These are phyloP conservation scores for Tupiocoris notatus DNA, from an alignment of 2,888 invertebrate genomes.

Conservation along the genomic window DNA sequence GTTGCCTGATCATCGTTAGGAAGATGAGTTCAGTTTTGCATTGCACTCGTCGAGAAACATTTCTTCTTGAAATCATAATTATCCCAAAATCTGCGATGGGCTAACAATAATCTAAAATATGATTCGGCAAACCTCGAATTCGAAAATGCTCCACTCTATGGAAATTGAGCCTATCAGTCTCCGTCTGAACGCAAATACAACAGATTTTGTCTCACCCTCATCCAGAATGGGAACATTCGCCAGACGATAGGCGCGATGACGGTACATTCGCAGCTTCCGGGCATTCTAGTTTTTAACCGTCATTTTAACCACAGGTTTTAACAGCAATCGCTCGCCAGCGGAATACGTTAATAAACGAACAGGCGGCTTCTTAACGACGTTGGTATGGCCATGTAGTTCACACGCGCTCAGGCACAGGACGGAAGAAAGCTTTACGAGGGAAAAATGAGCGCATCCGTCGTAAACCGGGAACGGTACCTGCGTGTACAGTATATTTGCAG, in stretches of 20 bases:
- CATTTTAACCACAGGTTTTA: too few relatives aligned
- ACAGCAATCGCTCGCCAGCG: neutral
- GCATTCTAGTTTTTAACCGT: too few relatives aligned
- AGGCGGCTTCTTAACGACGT: neutral
- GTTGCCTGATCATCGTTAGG: too few relatives aligned
- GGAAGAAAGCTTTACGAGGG: neutral
- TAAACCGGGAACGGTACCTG: neutral
- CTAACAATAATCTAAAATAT: too few relatives aligned
- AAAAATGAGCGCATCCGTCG: neutral
- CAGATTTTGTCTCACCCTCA: neutral
- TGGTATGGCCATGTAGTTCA: neutral
- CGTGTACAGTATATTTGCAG: neutral
- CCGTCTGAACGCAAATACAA: neutral
- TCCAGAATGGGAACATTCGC: neutral
- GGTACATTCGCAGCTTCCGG: neutral
- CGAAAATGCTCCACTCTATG: too few relatives aligned
- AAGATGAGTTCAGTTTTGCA: too few relatives aligned
- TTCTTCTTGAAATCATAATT: too few relatives aligned
- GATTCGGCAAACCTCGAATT: too few relatives aligned
- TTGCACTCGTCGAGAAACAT: too few relatives aligned
- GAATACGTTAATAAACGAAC: neutral
- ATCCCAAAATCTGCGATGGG: too few relatives aligned
- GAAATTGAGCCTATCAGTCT: too few relatives aligned
- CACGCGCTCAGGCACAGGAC: neutral
- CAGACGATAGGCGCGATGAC: neutral